These are phyloP conservation scores for Prochilodus magdalenae DNA, from an alignment of 2,113 vertebrate species.

Conservation along the genomic window DNA sequence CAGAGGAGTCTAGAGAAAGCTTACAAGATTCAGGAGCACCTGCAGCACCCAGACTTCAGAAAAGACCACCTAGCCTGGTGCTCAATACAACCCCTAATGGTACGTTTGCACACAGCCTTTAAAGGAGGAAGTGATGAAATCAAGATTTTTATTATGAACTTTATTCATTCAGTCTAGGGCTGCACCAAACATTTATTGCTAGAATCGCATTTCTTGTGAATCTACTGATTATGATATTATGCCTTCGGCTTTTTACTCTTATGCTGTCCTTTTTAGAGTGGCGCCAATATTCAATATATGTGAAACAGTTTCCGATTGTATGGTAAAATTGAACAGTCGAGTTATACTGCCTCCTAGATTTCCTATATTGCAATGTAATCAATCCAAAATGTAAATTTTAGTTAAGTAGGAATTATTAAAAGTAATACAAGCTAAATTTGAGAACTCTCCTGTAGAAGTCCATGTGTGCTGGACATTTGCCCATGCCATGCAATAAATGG, in stretches of 20 bases:
- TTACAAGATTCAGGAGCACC: constrained; percentile 54
- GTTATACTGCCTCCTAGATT: no score
- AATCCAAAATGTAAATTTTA: no score
- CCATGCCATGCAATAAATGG: neutral
- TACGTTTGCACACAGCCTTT: constrained; percentile 21
- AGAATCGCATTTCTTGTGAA: neutral
- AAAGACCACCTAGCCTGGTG: constrained; percentile 31
- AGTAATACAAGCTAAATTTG: no score
- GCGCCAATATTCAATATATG: no score
- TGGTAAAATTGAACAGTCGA: no score
- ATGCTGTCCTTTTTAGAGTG: no score
- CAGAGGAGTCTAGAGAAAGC: constrained; percentile 43
- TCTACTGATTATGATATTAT: neutral
- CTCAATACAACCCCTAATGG: constrained; percentile 55
- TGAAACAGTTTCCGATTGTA: no score
- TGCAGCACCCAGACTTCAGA: neutral
- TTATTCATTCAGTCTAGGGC: neutral
- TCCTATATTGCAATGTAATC: no score
- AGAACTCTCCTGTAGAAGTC: neutral
- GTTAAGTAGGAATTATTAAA: no score
- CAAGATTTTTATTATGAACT: neutral
- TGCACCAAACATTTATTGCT: neutral
- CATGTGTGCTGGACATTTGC: neutral
- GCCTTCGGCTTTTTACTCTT: no score
- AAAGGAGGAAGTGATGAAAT: neutral